Base-by-base conservation (phyloP, 2,113 vertebrate species). In the Sylvilagus bachmani region DNA sequence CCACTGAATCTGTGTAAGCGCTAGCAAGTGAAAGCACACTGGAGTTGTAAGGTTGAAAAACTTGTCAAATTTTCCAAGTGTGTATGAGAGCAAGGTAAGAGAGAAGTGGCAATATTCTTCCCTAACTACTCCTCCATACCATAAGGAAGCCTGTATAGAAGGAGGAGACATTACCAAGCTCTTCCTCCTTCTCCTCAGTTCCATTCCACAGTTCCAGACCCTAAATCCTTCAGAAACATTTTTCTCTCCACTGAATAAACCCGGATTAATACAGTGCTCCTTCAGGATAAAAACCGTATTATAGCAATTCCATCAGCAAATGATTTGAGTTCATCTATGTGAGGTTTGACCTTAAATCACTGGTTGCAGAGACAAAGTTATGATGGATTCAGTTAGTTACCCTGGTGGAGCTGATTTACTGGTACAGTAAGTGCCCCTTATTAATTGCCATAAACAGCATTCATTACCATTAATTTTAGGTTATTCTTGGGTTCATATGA, bases 381-480 rank as follows among this genome's bases (percentile, higher is more conserved):
- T 14, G 55, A 62, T 33, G 44, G 29, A 85, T 86, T 93, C 3
- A 12, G 5, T 77, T 74, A 90, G 8, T 66, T 85, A 31, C 22
- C 55, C 38, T 91, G 8, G 19, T 73, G 2, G 74, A 80, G 71
- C 8, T 70, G 16, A 91, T 70, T 33, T 77, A 93, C 78, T 69
- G 49, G 36, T 38, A 64, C 16, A 77, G 21, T 70, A n/a, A 84
- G 2, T 70, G 4, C 14, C 5, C 49, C 29, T 22, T 3, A 75
- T 2, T 86, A 89, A 29, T 33, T 73, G 3, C 16, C 55, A 69
- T 73, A 38, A 78, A 91, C 1, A 61, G 0, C 6, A 71, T 87
- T 51, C 25, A 67, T 91, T 93, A 27, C 10, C 27, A 62, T 90
- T 73, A 91, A 77, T 90, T 90, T 44, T 21, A 93, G 7, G 38